A percentile compares a stretch with the other conserved stretches of the same genome.
phyloP scores from a whole-genome alignment of 2,113 vertebrate species.

The Progne subis region DNA sequence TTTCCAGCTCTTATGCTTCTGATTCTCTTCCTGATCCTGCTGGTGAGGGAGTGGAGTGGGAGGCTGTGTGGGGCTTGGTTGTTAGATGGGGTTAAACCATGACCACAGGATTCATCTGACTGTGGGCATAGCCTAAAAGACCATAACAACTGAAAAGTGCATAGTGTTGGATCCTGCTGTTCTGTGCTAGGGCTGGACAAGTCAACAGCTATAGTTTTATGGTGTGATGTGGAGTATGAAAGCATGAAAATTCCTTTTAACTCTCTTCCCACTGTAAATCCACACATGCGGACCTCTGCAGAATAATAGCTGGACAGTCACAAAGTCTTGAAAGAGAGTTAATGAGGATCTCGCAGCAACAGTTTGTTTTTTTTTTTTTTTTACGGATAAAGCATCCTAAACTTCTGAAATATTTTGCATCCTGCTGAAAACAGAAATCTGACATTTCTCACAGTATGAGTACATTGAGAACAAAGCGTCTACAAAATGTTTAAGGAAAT shows the following conservation, averaged over 20 bases:
- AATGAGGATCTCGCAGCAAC: neutral
- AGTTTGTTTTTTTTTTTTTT: neutral
- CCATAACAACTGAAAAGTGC: neutral
- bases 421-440: neutral
- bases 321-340: neutral
- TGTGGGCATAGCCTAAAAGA: neutral
- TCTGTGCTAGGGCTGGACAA: neutral
- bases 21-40: neutral
- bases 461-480: neutral
- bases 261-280: neutral
- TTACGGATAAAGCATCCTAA: neutral
- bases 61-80: neutral
- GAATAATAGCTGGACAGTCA: neutral
- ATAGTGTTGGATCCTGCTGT: neutral
- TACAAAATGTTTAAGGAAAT: neutral
- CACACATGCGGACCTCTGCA: neutral
- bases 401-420: neutral
- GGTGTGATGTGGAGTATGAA: neutral
- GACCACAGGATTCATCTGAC: neutral
- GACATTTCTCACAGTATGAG: neutral
- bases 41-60: neutral
- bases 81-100: neutral
- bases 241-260: neutral
- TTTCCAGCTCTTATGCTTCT: neutral
- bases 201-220: neutral